Evolutionary conservation across 2,888 invertebrate species (phyloP).

Genomic region (Rhagonycha fulva): DNA sequence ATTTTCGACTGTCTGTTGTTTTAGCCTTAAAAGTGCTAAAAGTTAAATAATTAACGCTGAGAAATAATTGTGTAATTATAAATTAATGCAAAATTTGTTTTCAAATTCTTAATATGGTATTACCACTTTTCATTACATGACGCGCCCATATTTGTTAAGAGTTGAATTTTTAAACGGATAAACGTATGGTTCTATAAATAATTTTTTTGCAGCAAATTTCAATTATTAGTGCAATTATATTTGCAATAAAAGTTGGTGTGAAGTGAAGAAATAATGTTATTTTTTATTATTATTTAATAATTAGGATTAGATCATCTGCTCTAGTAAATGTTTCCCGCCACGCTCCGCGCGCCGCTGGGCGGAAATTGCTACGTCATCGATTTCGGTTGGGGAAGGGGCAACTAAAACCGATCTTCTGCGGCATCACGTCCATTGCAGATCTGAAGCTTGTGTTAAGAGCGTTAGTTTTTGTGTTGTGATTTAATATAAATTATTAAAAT

Average conservation of each 20-base stretch:
- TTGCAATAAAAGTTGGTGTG: not conserved
- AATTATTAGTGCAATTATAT: not conserved
- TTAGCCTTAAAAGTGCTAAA: not conserved
- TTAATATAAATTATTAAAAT: not conserved
- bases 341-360: not conserved
- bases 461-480: slow-evolving; percentile 8
- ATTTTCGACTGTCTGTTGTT: not conserved
- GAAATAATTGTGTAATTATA: not conserved
- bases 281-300: not conserved
- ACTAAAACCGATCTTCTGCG: slow-evolving; percentile 9
- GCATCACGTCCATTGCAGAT: slow-evolving; percentile 21
- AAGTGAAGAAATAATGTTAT: not conserved
- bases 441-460: slow-evolving; percentile 1
- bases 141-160: not conserved
- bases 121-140: not conserved
- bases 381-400: not conserved
- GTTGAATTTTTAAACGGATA: not conserved
- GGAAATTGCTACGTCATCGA: not conserved
- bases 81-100: not conserved
- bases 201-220: not conserved
- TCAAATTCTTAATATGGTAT: not conserved
- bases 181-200: not conserved
- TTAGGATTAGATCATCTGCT: not conserved
- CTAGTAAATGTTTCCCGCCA: not conserved
- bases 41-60: not conserved